phyloP scores from a whole-genome alignment of 2,888 invertebrate genomes.

The Ernsta delagoae region DNA sequence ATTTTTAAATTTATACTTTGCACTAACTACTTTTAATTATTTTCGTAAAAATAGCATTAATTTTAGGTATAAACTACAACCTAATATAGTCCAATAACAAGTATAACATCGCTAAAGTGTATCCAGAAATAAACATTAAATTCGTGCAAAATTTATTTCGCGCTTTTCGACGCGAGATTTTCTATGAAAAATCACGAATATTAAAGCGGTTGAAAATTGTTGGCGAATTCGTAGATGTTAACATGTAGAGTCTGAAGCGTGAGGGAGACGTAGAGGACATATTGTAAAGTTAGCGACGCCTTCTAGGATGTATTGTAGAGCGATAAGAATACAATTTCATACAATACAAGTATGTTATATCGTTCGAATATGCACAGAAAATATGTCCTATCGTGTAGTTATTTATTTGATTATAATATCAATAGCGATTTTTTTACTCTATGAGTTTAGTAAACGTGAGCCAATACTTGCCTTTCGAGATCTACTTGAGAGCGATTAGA shows the following conservation, averaged over 20 bases:
- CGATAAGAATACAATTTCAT: background rate
- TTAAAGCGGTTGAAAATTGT: constrained; percentile 5
- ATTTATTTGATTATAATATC: too few species aligned
- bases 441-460: too few species aligned
- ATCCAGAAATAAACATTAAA: background rate
- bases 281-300: background rate
- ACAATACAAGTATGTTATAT: background rate
- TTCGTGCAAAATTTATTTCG: background rate
- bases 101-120: background rate
- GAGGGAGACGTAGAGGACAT: background rate
- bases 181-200: constrained; percentile 6
- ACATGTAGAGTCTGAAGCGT: background rate
- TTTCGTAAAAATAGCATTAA: too few species aligned
- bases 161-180: background rate
- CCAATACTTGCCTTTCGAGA: too few species aligned
- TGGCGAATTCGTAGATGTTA: background rate
- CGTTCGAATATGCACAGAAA: background rate
- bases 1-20: too few species aligned
- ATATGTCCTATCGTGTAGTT: too few species aligned
- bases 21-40: too few species aligned
- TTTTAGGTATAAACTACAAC: background rate
- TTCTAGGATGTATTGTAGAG: background rate
- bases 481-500: too few species aligned
- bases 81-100: background rate
- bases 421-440: too few species aligned